phyloP scores from a whole-genome alignment of 2,113 vertebrate genomes.

The Picathartes gymnocephalus region DNA sequence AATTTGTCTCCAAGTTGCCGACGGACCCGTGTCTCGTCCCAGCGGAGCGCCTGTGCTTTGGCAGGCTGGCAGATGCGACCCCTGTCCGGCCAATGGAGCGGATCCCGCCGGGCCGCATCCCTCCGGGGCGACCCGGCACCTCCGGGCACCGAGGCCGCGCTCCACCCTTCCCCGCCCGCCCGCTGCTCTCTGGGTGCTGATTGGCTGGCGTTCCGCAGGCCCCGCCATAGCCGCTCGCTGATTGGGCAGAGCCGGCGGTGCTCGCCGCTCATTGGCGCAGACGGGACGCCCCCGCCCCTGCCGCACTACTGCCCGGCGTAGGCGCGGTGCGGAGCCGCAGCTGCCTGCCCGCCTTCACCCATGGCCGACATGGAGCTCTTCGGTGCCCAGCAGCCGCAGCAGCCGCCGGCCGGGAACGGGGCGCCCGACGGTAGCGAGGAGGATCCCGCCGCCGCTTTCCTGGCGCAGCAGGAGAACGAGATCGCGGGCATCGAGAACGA shows the following conservation, averaged over 20 bases:
- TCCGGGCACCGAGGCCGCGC: neutral
- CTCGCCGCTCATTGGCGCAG: neutral
- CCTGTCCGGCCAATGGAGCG: rapidly evolving
- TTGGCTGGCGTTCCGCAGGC: neutral
- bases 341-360: neutral
- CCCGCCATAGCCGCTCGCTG: neutral
- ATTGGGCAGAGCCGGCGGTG: rapidly evolving
- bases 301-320: neutral
- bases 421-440: constrained; percentile 75
- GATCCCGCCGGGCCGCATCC: rapidly evolving
- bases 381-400: constrained; percentile 45
- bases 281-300: neutral
- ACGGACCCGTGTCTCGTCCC: too few relatives aligned
- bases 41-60: too few relatives aligned
- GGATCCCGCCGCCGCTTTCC: constrained; percentile 88
- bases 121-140: rapidly evolving
- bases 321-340: neutral
- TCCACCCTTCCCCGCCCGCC: neutral
- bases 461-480: constrained; percentile 92
- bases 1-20: neutral
- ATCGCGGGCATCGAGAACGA: constrained; percentile 92
- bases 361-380: constrained; percentile 82
- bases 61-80: rapidly evolving
- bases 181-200: neutral
- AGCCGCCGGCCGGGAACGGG: constrained; percentile 61